Evolutionary conservation across 1,140 invertebrate genomes (phyloP).

Genomic region (Andricus grossulariae): DNA sequence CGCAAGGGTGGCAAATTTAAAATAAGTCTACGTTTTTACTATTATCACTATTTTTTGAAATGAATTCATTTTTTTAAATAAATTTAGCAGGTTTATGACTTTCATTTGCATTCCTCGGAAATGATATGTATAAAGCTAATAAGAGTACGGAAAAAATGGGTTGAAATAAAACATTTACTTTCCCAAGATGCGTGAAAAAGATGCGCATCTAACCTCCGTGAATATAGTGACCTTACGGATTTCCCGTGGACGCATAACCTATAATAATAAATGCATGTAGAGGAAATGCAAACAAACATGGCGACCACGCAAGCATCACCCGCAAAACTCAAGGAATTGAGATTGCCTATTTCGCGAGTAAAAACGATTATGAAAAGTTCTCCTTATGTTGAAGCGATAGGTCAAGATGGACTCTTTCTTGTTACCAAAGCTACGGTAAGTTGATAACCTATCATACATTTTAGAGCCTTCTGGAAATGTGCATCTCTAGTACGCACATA

Average conservation of each 20-base stretch:
- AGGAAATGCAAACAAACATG: slow-evolving; percentile 52
- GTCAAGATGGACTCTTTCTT: slow-evolving; percentile 83
- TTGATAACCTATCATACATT: slow-evolving; percentile 41
- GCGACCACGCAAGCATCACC: slow-evolving; percentile 56
- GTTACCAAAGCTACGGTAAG: slow-evolving; percentile 86
- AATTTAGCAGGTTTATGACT: no score
- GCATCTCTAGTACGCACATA: not conserved
- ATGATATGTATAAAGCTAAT: no score
- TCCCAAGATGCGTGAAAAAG: no score
- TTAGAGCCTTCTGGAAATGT: not conserved
- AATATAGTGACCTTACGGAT: no score
- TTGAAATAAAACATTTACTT: no score
- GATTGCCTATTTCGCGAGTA: slow-evolving; percentile 83
- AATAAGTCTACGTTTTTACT: not conserved
- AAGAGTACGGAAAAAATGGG: no score
- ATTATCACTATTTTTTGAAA: not conserved
- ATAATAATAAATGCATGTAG: no score
- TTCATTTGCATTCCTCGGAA: no score
- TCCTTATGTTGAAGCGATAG: slow-evolving; percentile 86
- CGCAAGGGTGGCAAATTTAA: not conserved
- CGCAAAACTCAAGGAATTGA: slow-evolving; percentile 66
- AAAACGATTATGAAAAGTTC: slow-evolving; percentile 93
- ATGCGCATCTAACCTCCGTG: no score
- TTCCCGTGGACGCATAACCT: no score
- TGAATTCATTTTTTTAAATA: no score